These are phyloP conservation scores for Enhydra lutris DNA, from an alignment of 2,113 vertebrate genomes.

Conservation along the genomic window DNA sequence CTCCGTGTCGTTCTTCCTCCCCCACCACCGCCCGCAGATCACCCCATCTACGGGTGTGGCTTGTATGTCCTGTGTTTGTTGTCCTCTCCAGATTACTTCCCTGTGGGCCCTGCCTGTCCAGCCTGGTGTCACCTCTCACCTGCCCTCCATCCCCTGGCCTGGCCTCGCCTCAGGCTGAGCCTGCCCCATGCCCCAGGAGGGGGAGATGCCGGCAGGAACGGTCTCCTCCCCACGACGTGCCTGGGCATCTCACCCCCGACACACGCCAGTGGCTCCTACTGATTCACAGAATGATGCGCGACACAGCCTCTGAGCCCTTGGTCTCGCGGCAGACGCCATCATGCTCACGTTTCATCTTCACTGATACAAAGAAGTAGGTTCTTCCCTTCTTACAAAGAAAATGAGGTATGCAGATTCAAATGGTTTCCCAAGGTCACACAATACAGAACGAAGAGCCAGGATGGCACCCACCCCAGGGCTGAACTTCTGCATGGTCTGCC, in stretches of 20 bases:
- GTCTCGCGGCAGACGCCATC: neutral
- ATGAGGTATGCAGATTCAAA: neutral
- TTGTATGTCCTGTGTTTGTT: fast-evolving
- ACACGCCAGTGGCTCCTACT: too few relatives aligned
- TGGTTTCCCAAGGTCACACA: neutral
- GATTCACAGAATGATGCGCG: neutral
- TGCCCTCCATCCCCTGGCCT: neutral
- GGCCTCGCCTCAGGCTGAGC: neutral
- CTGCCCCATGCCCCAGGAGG: fast-evolving
- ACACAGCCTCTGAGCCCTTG: neutral
- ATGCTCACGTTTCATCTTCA: neutral
- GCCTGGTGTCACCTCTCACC: neutral
- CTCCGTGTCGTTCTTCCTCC: neutral
- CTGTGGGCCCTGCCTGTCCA: neutral
- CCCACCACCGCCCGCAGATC: fast-evolving
- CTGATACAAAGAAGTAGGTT: neutral
- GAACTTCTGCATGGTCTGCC: fast-evolving
- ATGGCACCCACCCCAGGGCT: fast-evolving
- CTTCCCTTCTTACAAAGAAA: neutral
- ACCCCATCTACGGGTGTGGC: neutral
- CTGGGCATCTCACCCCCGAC: too few relatives aligned
- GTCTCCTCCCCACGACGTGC: neutral
- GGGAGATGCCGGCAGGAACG: fast-evolving
- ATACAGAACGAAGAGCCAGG: fast-evolving
- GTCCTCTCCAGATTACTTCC: neutral